Evolutionary conservation across 1,140 invertebrate genomes (phyloP).

Genomic region (Rhynchophorus ferrugineus): DNA sequence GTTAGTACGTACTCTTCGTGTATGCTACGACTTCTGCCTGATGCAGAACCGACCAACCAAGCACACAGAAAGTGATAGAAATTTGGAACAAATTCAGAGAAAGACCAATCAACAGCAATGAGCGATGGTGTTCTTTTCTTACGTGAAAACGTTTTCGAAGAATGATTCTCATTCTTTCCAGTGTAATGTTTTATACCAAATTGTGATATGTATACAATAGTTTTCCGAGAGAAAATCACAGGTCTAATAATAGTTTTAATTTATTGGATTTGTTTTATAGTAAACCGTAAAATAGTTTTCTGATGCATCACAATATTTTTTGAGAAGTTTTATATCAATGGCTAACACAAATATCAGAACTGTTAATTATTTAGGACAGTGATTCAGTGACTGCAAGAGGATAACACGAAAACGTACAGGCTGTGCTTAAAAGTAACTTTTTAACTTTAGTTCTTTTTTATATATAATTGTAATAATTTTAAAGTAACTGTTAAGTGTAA

Average conservation of each 20-base stretch:
- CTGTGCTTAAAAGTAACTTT: slow-evolving; percentile 33
- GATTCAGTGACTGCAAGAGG: slow-evolving; percentile 15
- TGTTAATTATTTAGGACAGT: slow-evolving; percentile 15
- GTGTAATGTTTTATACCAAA: slow-evolving; percentile 12
- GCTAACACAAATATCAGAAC: background rate
- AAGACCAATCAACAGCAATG: background rate
- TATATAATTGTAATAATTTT: slow-evolving; percentile 23
- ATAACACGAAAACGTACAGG: slow-evolving; percentile 29
- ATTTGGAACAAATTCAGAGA: background rate
- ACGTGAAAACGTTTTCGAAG: background rate
- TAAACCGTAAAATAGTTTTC: slow-evolving; percentile 18
- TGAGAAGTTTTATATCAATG: slow-evolving; percentile 17
- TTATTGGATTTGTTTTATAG: slow-evolving; percentile 13
- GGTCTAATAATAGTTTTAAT: slow-evolving; percentile 5
- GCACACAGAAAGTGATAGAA: background rate
- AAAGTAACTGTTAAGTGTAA: slow-evolving; percentile 28
- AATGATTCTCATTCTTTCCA: background rate
- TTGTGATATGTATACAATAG: slow-evolving; percentile 32
- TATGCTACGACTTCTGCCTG: too few relatives aligned
- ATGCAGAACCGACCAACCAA: background rate
- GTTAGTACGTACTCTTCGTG: background rate
- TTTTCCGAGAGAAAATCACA: slow-evolving; percentile 11
- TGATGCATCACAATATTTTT: slow-evolving; percentile 28
- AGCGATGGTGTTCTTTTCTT: background rate
- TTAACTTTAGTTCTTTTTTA: slow-evolving; percentile 20